These are phyloP conservation scores for Dioctria linearis DNA, from an alignment of 2,888 invertebrate species.

Conservation along the genomic window DNA sequence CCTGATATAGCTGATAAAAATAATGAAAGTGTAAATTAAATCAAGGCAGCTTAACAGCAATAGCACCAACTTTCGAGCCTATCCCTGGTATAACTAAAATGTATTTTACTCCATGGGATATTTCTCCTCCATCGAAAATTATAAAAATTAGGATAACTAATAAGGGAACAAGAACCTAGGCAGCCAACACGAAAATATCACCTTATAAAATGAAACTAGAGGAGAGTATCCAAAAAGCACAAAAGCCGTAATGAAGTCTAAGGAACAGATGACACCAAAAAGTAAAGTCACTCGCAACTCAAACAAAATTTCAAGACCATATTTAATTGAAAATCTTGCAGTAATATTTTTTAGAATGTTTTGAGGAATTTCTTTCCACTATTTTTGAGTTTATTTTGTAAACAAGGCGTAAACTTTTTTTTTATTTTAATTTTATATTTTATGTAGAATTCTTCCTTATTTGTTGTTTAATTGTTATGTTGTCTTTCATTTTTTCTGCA, in stretches of 20 bases:
- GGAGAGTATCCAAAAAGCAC: not conserved
- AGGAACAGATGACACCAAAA: not conserved
- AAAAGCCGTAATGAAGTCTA: not conserved
- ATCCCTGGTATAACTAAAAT: not conserved
- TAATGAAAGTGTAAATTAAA: not conserved
- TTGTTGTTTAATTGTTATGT: too few relatives aligned
- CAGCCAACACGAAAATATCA: not conserved
- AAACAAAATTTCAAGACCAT: not conserved
- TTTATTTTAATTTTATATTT: too few relatives aligned
- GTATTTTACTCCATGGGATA: not conserved
- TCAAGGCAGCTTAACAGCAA: not conserved
- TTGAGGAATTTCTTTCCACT: not conserved
- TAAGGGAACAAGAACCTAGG: not conserved
- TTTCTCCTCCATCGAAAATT: slow-evolving; percentile 5
- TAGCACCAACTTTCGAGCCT: not conserved
- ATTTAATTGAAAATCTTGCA: too few relatives aligned
- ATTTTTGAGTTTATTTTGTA: not conserved
- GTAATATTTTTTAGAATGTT: not conserved
- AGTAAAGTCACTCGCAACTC: not conserved
- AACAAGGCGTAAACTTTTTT: too few relatives aligned
- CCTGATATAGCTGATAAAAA: not conserved
- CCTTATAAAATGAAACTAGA: slow-evolving; percentile 8
- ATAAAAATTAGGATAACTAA: not conserved
- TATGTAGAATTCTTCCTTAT: too few relatives aligned
- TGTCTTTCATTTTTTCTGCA: too few relatives aligned